phyloP scores from a whole-genome alignment of 2,888 invertebrate genomes.

The Trachelus iudaicus region DNA sequence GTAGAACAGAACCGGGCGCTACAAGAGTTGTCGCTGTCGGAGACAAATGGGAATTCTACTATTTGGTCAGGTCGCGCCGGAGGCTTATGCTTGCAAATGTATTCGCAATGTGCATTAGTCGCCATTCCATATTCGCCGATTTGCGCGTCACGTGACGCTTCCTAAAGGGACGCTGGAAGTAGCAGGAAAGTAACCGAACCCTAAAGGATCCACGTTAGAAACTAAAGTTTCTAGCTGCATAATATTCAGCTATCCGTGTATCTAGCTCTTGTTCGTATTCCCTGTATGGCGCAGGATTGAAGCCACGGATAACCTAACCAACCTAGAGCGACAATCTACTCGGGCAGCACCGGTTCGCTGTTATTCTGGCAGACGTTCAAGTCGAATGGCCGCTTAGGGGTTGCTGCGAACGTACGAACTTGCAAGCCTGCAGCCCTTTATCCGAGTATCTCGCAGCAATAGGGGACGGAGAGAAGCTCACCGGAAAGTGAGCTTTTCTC shows the following conservation, averaged over 20 bases:
- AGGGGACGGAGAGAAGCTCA: conserved; percentile 6
- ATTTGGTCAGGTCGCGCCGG: conserved; percentile 42
- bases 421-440: conserved; percentile 1
- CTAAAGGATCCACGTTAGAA: neutral
- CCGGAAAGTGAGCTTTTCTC: conserved; percentile 44
- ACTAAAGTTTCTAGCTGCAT: neutral
- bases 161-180: neutral
- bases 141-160: neutral
- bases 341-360: conserved; percentile 25
- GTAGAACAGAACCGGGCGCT: too few relatives aligned
- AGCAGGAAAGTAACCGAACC: neutral
- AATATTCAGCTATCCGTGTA: neutral
- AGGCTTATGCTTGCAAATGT: conserved; percentile 57
- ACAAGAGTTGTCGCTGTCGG: conserved; percentile 1
- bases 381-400: conserved; percentile 38
- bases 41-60: conserved; percentile 32
- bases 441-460: neutral
- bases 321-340: conserved; percentile 26
- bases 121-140: neutral
- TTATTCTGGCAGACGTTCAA: conserved; percentile 52
- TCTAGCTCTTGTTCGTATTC: conserved; percentile 41
- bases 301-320: conserved; percentile 13
- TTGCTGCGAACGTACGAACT: conserved; percentile 25
- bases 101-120: conserved; percentile 30
- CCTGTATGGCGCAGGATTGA: conserved; percentile 18